These are phyloP conservation scores for Nesometra sesokonis DNA, from an alignment of 35 echinoderm and acorn worm genomes.

Conservation along the genomic window DNA sequence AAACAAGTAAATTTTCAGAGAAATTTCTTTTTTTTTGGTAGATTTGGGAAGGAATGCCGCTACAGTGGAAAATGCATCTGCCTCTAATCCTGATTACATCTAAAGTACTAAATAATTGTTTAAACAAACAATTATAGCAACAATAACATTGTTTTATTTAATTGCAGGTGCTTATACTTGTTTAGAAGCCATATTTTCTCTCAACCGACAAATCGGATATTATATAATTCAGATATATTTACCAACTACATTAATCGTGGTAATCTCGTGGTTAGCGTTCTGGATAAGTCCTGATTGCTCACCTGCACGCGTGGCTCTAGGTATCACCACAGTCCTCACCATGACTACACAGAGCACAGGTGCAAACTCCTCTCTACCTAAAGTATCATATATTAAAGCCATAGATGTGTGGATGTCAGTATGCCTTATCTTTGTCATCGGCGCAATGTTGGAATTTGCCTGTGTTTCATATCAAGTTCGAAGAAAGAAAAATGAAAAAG, in stretches of 20 bases:
- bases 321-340: constrained; percentile 11
- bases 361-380: background rate
- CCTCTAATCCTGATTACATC: too few species aligned
- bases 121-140: background rate
- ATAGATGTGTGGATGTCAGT: constrained; percentile 14
- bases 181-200: background rate
- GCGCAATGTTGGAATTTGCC: constrained; percentile 2
- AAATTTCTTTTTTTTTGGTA: too few species aligned
- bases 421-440: constrained; percentile 1
- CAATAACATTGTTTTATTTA: background rate
- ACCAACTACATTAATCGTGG: constrained; percentile 1
- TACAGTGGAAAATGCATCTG: too few species aligned
- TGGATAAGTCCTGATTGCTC: constrained; percentile 9
- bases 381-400: constrained; percentile 8
- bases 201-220: constrained; percentile 4
- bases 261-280: constrained; percentile 6
- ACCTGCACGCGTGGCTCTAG: constrained; percentile 2
- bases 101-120: background rate
- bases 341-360: constrained; percentile 13
- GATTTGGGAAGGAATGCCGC: too few species aligned
- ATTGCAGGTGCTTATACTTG: constrained; percentile 7
- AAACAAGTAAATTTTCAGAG: too few species aligned
- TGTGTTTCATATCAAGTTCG: background rate
- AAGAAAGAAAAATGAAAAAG: background rate
- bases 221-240: constrained; percentile 10